Evolutionary conservation across 2,797 vertebrate species (phyloP), one percentile per base, ranked within the genome.

Genomic region (Rhadinocentrus ornatus): DNA sequence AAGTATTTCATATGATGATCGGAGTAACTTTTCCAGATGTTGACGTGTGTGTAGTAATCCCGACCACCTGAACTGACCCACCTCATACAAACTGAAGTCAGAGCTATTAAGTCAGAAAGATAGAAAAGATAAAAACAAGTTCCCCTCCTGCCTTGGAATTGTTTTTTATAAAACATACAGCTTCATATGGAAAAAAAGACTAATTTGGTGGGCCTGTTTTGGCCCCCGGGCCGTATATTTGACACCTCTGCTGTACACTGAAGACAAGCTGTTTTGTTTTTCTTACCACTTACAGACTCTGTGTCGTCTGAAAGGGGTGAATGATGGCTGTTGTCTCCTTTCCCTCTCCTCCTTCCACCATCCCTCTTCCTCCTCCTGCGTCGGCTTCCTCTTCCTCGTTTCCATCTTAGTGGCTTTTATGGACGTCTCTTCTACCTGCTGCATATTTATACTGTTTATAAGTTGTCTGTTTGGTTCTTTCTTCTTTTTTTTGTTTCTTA

Each of bases 221-320:
- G 34, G 34, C 11, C 34, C 34, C 34, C 10, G 35, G 35, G 35
- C 35, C 35, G 35, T 37, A 15, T 37, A 12, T 37, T 13, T 15
- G 12, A 37, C 35, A 13, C 35, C 35, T 37, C 35, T 37, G 35
- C 12, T 37, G 12, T 15, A 37, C 35, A 66, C 73, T 83, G 69
- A 87, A 82, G 66, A 32, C n/a, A 0, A 64, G 62, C 73, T 35
- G 75, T 80, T 87, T 4, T 50, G 31, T 26, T 86, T 68, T 81
- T 83, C 73, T 79, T 83, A 86, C 81, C 90, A 85, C 90, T 86
- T 92, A 57, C 91, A 93, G 91, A 82, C 87, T 85, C 81, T 71
- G 84, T 83, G 83, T 82, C 66, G 67, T 85, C 88, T 88, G 89
- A 82, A 73, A 84, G 78, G 53, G 86, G 77, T 71, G 85, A 82